A percentile compares a stretch with the other conserved stretches of the same genome.
phyloP scores from a whole-genome alignment of 2,888 invertebrate species.

The Torymus auratus region DNA sequence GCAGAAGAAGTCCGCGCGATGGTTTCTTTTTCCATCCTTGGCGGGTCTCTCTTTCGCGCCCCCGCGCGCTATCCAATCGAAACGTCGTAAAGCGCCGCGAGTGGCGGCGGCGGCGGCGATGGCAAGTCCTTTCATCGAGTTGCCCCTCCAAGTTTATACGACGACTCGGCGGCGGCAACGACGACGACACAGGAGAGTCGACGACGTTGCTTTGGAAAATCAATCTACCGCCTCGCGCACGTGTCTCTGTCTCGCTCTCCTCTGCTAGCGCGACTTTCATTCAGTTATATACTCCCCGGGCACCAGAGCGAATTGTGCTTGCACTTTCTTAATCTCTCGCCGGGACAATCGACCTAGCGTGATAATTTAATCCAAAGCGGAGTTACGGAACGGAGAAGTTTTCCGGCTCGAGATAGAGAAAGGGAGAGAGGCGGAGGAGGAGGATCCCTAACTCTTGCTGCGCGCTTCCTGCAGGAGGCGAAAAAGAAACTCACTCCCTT shows the following conservation, averaged over 20 bases:
- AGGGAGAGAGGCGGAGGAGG: too few relatives aligned
- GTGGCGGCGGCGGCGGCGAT: not conserved
- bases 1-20: not conserved
- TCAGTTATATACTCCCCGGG: slow-evolving; percentile 19
- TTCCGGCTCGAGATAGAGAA: slow-evolving; percentile 28
- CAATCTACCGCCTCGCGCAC: slow-evolving; percentile 20
- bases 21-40: not conserved
- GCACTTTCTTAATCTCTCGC: slow-evolving; percentile 56
- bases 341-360: slow-evolving; percentile 57
- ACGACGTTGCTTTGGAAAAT: slow-evolving; percentile 22
- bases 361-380: slow-evolving; percentile 60
- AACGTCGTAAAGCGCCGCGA: slow-evolving; percentile 13
- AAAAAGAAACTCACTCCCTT: slow-evolving; percentile 11
- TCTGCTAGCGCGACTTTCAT: slow-evolving; percentile 11
- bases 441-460: slow-evolving; percentile 7
- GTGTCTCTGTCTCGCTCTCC: not conserved
- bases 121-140: slow-evolving; percentile 15
- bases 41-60: not conserved
- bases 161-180: not conserved
- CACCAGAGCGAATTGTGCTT: slow-evolving; percentile 17
- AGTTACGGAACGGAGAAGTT: slow-evolving; percentile 57
- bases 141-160: slow-evolving; percentile 17
- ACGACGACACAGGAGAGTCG: slow-evolving; percentile 3
- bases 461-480: not conserved
- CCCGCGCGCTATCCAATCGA: slow-evolving; percentile 21